Conservation (phyloP, 2,888 invertebrate genomes). For the Orthonychiurus folsomi region DNA sequence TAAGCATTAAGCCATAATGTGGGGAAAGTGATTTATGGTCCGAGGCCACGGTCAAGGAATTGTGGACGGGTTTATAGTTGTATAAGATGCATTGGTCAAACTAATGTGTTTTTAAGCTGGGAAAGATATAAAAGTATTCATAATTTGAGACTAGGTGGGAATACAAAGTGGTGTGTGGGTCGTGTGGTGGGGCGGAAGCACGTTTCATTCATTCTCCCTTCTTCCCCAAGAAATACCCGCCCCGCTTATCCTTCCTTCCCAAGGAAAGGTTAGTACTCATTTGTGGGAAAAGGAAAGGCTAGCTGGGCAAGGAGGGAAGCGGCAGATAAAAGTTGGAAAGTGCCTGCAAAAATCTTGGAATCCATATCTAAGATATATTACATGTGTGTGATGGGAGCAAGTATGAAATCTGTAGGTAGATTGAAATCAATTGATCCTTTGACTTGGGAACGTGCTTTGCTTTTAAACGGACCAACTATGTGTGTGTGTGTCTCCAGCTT, state of each 20-base stretch:
- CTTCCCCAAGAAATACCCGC: background rate
- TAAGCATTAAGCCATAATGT: too few relatives aligned
- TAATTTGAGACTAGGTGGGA: background rate
- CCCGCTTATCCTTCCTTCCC: background rate
- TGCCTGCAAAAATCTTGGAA: background rate
- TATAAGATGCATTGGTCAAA: background rate
- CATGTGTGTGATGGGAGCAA: background rate
- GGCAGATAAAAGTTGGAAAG: background rate
- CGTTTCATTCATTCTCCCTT: background rate
- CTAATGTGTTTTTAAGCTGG: background rate
- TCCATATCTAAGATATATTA: constrained; percentile 1
- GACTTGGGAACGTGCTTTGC: constrained; percentile 17
- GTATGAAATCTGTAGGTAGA: constrained; percentile 25
- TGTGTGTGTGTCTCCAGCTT: background rate
- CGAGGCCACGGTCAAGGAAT: background rate
- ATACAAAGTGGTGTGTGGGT: too few relatives aligned
- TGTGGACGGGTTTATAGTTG: background rate
- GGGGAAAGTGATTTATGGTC: background rate
- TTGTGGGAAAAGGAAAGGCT: constrained; percentile 5
- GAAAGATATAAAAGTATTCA: background rate
- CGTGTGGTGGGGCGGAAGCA: background rate
- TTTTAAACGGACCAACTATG: constrained; percentile 10
- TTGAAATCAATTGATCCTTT: constrained; percentile 30
- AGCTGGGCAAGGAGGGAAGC: background rate
- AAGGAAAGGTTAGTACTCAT: background rate